These are phyloP conservation scores for Xyrichtys novacula DNA, from an alignment of 2,797 vertebrate species.

Conservation along the genomic window DNA sequence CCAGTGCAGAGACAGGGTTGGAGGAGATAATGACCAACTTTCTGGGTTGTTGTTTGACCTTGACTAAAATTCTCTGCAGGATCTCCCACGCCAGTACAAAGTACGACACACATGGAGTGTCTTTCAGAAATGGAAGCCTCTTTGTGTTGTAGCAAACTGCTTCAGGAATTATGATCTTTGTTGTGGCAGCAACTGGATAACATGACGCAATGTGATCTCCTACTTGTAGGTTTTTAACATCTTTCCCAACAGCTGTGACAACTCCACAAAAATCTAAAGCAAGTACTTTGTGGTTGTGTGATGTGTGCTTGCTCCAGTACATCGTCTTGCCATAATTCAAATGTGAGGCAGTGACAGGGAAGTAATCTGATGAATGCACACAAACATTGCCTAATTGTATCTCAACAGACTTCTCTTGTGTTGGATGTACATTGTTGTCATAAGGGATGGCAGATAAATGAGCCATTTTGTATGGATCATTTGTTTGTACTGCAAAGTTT, in stretches of 20 bases:
- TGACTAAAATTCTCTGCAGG: constrained; percentile 73
- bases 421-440: constrained; percentile 8
- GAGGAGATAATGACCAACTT: constrained; percentile 78
- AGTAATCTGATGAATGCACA: constrained; percentile 90
- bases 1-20: constrained; percentile 71
- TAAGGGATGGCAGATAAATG: constrained; percentile 78
- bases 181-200: constrained; percentile 83
- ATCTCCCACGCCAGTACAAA: constrained; percentile 89
- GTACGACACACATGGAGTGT: constrained; percentile 87
- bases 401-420: constrained; percentile 77
- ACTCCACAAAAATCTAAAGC: constrained; percentile 88
- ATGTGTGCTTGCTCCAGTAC: constrained; percentile 86
- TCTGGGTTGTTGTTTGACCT: constrained; percentile 65
- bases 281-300: constrained; percentile 83
- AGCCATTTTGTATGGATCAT: constrained; percentile 80
- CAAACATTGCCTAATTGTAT: constrained; percentile 85
- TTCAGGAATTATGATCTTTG: constrained; percentile 83
- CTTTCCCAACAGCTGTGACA: constrained; percentile 82
- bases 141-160: constrained; percentile 81
- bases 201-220: constrained; percentile 88
- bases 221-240: constrained; percentile 81
- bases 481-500: constrained; percentile 82
- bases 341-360: constrained; percentile 86
- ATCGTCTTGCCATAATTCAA: constrained; percentile 81
- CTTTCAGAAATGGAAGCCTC: constrained; percentile 81